Percentiles rank a stretch among this genome's conserved stretches.
phyloP scores from a whole-genome alignment of 2,797 vertebrate genomes.

The Orientallactaga sibirica region DNA sequence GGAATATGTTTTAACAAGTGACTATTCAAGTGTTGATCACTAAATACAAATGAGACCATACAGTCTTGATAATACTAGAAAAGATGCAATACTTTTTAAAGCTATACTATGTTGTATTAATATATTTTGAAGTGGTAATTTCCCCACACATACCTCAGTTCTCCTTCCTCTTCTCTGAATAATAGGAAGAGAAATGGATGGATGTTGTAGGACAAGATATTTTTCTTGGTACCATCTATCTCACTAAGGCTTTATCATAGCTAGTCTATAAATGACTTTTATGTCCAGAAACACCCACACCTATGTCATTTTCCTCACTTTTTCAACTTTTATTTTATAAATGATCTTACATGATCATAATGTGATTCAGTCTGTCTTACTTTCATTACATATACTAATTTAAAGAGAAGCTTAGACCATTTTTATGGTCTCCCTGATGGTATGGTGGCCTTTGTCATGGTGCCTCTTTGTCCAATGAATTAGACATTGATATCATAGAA shows the following conservation, averaged over 20 bases:
- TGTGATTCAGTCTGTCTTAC: not conserved
- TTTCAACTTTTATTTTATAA: not conserved
- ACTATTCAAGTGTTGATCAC: not conserved
- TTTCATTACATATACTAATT: not conserved
- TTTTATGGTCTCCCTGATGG: not conserved
- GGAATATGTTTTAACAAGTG: not conserved
- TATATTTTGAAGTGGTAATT: not conserved
- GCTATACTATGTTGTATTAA: not conserved
- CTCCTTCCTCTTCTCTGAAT: not conserved
- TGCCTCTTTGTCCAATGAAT: fast-evolving
- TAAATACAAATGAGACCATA: not conserved
- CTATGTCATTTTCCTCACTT: not conserved
- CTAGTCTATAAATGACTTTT: fast-evolving
- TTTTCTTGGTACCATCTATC: not conserved
- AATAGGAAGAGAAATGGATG: not conserved
- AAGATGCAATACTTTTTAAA: slow-evolving; percentile 4
- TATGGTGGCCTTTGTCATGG: not conserved
- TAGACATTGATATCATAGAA: not conserved
- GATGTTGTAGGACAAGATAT: not conserved
- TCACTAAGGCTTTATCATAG: not conserved
- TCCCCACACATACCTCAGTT: not conserved
- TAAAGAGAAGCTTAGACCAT: not conserved
- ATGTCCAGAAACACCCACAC: not conserved
- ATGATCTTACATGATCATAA: not conserved
- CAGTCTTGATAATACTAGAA: not conserved